A percentile compares a stretch with the other conserved stretches of the same genome.
Evolutionary conservation across 1,140 invertebrate genomes (phyloP).

Genomic region (Leucophenga varia): DNA sequence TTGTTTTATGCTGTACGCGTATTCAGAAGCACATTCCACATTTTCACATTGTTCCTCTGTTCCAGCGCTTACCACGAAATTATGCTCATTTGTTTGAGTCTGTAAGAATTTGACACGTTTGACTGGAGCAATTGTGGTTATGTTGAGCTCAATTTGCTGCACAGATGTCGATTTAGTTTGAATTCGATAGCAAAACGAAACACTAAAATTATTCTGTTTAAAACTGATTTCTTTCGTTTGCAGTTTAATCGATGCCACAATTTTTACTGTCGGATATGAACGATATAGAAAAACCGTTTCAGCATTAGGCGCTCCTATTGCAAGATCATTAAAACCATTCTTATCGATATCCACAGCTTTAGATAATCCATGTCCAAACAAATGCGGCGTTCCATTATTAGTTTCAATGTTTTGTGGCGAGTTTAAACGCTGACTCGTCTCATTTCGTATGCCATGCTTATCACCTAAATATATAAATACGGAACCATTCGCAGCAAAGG

Average conservation of each 20-base stretch:
- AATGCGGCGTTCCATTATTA: constrained; percentile 14
- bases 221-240: constrained; percentile 52
- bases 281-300: constrained; percentile 59
- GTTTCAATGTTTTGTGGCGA: constrained; percentile 27
- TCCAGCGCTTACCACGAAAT: neutral
- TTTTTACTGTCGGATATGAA: constrained; percentile 59
- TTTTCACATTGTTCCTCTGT: neutral
- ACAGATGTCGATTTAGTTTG: constrained; percentile 24
- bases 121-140: constrained; percentile 4
- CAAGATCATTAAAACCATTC: constrained; percentile 64
- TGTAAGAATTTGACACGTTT: constrained; percentile 2
- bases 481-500: constrained; percentile 62
- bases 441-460: constrained; percentile 57
- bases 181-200: constrained; percentile 44
- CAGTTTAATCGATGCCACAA: constrained; percentile 48
- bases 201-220: constrained; percentile 53
- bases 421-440: constrained; percentile 53
- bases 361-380: constrained; percentile 62
- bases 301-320: constrained; percentile 62
- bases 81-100: neutral
- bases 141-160: constrained; percentile 7
- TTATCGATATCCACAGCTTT: constrained; percentile 62
- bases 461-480: constrained; percentile 67
- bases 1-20: too few species aligned
- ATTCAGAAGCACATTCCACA: constrained; percentile 12